These are phyloP conservation scores for Choristoneura fumiferana DNA, from an alignment of 1,140 invertebrate species.

Conservation along the genomic window DNA sequence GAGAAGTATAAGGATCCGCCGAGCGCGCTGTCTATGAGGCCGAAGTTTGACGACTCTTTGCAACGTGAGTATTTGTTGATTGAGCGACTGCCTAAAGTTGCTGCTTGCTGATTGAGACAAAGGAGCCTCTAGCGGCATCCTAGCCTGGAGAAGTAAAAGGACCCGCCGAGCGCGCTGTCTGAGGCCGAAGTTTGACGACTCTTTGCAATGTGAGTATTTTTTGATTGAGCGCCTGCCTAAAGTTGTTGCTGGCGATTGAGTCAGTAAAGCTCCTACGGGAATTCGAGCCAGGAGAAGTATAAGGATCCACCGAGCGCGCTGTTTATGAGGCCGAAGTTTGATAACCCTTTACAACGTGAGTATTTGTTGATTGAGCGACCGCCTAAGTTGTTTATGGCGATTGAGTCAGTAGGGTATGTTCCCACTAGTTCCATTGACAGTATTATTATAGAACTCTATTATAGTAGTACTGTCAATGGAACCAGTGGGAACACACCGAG, in stretches of 20 bases:
- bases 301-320: constrained; percentile 19
- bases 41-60: constrained; percentile 53
- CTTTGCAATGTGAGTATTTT: constrained; percentile 43
- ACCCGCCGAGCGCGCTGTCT: constrained; percentile 32
- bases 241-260: too few relatives aligned
- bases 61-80: constrained; percentile 37
- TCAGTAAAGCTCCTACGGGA: not conserved
- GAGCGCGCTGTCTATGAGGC: constrained; percentile 47
- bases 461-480: too few relatives aligned
- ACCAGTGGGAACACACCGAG: too few relatives aligned
- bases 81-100: not conserved
- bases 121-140: not conserved
- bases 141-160: not conserved
- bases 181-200: constrained; percentile 55
- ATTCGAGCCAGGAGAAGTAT: not conserved
- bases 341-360: constrained; percentile 51
- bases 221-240: not conserved
- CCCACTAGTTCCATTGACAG: too few relatives aligned
- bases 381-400: too few relatives aligned
- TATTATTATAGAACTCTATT: too few relatives aligned
- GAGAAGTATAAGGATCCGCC: constrained; percentile 59
- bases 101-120: too few relatives aligned
- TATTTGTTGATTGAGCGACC: not conserved
- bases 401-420: not conserved
- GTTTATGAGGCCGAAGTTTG: constrained; percentile 57